Percentiles rank a stretch among this genome's conserved stretches.
phyloP scores from a whole-genome alignment of 1,140 invertebrate genomes.

The Drosophila ambigua region DNA sequence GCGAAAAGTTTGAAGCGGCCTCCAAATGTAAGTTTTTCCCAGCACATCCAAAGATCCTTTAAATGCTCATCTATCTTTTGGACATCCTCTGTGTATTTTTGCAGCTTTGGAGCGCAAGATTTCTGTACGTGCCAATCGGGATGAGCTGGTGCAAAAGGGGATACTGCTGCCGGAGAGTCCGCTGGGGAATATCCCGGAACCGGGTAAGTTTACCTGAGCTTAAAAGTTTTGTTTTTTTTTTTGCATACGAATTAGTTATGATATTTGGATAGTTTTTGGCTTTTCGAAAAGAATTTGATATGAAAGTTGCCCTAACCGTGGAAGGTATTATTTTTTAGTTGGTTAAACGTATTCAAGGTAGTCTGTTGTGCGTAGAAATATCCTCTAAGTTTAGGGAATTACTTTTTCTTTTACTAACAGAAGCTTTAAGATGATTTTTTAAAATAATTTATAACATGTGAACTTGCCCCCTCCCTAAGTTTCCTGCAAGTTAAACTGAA shows the following conservation, averaged over 20 bases:
- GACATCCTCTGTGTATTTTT: constrained; percentile 8
- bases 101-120: constrained; percentile 98
- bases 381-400: neutral
- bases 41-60: neutral
- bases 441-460: no score
- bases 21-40: constrained; percentile 94
- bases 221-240: no score
- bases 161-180: constrained; percentile 96
- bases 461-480: no score
- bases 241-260: no score
- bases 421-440: neutral
- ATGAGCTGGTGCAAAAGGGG: constrained; percentile 98
- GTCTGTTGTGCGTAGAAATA: neutral
- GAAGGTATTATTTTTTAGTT: no score
- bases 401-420: no score
- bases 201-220: constrained; percentile 86
- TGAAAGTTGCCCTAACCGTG: no score
- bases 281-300: no score
- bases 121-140: constrained; percentile 97
- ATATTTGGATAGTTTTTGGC: no score
- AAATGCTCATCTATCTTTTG: neutral
- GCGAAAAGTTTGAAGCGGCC: constrained; percentile 97
- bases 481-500: no score
- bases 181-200: constrained; percentile 91
- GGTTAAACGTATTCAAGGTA: neutral